Evolutionary conservation across 2,888 invertebrate species (phyloP).

Genomic region (Drosophila nr. medialis): DNA sequence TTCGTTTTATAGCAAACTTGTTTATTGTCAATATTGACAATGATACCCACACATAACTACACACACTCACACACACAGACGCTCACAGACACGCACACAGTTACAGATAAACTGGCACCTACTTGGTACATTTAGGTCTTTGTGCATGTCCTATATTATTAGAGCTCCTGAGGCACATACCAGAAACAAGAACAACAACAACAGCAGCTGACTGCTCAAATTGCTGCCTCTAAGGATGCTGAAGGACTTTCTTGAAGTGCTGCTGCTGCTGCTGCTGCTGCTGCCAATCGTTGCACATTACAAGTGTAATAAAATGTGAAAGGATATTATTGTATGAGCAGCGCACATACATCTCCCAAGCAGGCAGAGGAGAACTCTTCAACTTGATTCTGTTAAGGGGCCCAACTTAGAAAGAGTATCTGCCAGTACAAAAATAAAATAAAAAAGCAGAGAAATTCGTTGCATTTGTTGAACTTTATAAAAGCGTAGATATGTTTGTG

Average conservation of each 20-base stretch:
- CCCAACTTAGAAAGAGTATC: conserved; percentile 1
- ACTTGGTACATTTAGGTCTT: conserved; percentile 39
- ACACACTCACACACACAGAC: conserved; percentile 3
- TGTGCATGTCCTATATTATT: conserved; percentile 67
- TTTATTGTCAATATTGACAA: conserved; percentile 80
- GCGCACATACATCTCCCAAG: conserved; percentile 20
- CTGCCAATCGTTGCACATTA: conserved; percentile 72
- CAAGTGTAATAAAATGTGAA: conserved; percentile 79
- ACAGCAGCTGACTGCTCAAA: conserved; percentile 48
- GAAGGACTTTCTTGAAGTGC: conserved; percentile 27
- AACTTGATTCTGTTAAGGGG: conserved; percentile 1
- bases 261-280: conserved; percentile 6
- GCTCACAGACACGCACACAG: conserved; percentile 7
- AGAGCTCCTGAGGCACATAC: conserved; percentile 56
- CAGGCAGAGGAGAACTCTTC: conserved; percentile 36
- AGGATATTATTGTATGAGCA: conserved; percentile 69
- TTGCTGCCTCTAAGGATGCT: conserved; percentile 29
- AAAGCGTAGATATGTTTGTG: conserved; percentile 3
- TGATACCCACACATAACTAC: conserved; percentile 43
- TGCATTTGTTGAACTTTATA: conserved; percentile 20
- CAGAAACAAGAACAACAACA: conserved; percentile 14
- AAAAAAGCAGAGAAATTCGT: not conserved
- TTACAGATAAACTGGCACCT: conserved; percentile 48
- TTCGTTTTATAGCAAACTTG: conserved; percentile 76
- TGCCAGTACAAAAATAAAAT: conserved; percentile 15